Conservation (phyloP, 2,888 invertebrate species). For the Seira ritae region DNA sequence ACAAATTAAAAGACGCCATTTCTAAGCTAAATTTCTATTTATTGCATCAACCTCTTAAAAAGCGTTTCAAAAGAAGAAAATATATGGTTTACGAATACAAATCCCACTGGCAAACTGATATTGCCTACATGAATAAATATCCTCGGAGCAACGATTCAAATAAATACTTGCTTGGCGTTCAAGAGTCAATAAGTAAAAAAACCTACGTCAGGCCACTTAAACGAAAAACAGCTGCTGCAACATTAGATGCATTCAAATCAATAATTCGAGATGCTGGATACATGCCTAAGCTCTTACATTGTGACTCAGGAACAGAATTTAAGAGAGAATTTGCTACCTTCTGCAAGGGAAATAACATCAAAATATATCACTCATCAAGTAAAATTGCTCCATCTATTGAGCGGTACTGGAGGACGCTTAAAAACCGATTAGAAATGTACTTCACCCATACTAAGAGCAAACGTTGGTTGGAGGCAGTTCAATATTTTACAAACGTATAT, state of each 20-base stretch:
- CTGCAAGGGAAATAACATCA: not conserved
- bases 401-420: constrained; percentile 13
- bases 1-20: not conserved
- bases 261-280: constrained; percentile 24
- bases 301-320: constrained; percentile 29
- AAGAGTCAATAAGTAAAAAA: constrained; percentile 17
- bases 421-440: constrained; percentile 12
- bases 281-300: not conserved
- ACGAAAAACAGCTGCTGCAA: constrained; percentile 17
- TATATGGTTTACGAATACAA: not conserved
- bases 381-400: constrained; percentile 4
- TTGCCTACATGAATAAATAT: constrained; percentile 7
- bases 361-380: not conserved
- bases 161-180: constrained; percentile 7
- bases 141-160: not conserved
- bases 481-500: not conserved
- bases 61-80: constrained; percentile 13
- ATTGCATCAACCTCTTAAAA: constrained; percentile 11
- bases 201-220: not conserved
- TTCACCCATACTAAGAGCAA: not conserved
- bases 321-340: not conserved
- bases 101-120: constrained; percentile 23
- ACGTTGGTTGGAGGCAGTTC: not conserved
- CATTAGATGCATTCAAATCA: constrained; percentile 16
- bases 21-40: not conserved